Evolutionary conservation across 1,140 invertebrate species (phyloP).

Genomic region (Thalassaphorura encarpata): DNA sequence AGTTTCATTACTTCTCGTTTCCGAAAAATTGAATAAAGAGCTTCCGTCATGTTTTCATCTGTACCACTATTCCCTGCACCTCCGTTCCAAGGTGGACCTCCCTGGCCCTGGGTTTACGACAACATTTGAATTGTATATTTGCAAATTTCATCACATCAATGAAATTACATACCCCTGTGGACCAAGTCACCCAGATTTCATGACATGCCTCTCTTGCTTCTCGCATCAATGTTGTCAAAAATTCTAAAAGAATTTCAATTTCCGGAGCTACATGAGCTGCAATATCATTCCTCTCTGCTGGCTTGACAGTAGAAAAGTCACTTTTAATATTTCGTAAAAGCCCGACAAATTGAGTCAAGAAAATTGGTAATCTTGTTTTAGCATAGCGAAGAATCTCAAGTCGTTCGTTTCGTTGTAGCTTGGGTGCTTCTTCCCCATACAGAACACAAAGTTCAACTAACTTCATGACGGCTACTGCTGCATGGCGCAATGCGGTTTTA

Average conservation of each 20-base stretch:
- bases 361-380: constrained; percentile 51
- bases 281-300: constrained; percentile 48
- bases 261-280: constrained; percentile 54
- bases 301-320: constrained; percentile 46
- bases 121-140: background rate
- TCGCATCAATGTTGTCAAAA: constrained; percentile 33
- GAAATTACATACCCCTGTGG: background rate
- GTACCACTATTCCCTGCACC: background rate
- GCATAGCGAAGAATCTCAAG: constrained; percentile 50
- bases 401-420: constrained; percentile 31
- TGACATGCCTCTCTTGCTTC: constrained; percentile 29
- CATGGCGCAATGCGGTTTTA: constrained; percentile 49
- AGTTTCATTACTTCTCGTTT: no score
- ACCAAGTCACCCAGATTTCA: constrained; percentile 29
- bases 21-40: constrained; percentile 18
- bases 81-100: constrained; percentile 2
- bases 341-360: constrained; percentile 49
- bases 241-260: constrained; percentile 47
- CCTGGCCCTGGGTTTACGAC: no score
- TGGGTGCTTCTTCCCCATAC: constrained; percentile 32
- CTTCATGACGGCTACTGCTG: constrained; percentile 42
- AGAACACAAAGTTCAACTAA: constrained; percentile 33
- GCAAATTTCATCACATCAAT: background rate
- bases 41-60: constrained; percentile 13
- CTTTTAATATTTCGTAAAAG: constrained; percentile 48